Evolutionary conservation across 2,797 vertebrate species (phyloP).

Genomic region (Oophaga sylvatica): DNA sequence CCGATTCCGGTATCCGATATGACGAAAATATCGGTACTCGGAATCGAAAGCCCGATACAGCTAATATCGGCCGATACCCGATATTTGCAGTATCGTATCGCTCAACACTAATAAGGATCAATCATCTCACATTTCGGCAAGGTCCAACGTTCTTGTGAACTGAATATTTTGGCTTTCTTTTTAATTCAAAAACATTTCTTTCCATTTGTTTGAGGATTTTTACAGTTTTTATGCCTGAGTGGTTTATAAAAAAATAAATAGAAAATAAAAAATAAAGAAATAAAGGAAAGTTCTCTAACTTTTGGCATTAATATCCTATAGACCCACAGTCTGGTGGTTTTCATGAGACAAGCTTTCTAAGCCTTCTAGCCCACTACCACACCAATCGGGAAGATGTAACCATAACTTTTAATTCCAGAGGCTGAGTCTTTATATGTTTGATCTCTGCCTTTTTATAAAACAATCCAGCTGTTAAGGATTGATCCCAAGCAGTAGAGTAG

Average conservation of each 20-base stretch:
- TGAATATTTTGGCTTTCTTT: neutral
- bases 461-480: constrained; percentile 29
- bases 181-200: neutral
- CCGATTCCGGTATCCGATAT: too few relatives aligned
- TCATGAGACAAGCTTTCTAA: constrained; percentile 6
- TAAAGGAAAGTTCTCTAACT: neutral
- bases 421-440: constrained; percentile 6
- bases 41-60: too few relatives aligned
- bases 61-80: too few relatives aligned
- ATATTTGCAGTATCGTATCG: too few relatives aligned
- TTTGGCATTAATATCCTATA: neutral
- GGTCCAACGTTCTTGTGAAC: neutral
- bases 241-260: neutral
- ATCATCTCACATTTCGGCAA: neutral
- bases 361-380: neutral
- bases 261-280: neutral
- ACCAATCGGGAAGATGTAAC: neutral
- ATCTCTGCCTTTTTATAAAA: neutral
- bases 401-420: neutral
- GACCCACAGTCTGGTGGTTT: constrained; percentile 22
- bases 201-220: neutral
- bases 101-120: neutral
- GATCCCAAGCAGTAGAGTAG: constrained; percentile 7
- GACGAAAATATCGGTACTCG: too few relatives aligned
- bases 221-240: neutral